These are phyloP conservation scores for Cryptomyrus ogoouensis DNA, from an alignment of 2,113 vertebrate genomes.

Conservation along the genomic window DNA sequence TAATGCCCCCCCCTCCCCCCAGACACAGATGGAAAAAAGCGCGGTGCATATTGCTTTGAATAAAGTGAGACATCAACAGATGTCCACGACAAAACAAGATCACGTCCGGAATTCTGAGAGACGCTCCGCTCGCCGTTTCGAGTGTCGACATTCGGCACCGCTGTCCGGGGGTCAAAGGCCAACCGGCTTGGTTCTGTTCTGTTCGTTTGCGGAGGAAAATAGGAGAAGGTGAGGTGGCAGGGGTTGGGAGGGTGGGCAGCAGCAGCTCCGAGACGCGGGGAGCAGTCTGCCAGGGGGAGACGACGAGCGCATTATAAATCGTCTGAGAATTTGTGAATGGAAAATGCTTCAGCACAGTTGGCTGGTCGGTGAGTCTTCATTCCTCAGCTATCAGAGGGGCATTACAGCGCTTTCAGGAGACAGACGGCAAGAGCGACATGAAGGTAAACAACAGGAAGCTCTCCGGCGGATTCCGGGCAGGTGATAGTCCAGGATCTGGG, in stretches of 20 bases:
- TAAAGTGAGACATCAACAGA: background rate
- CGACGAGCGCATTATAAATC: slow-evolving; percentile 25
- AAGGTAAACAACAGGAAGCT: slow-evolving; percentile 21
- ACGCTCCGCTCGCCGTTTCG: background rate
- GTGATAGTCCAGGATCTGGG: slow-evolving; percentile 8
- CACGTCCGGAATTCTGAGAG: background rate
- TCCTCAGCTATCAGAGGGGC: slow-evolving; percentile 32
- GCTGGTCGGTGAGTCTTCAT: slow-evolving; percentile 30
- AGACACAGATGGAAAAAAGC: background rate
- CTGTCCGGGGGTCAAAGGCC: background rate
- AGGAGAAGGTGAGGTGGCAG: background rate
- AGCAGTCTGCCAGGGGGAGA: slow-evolving; percentile 38
- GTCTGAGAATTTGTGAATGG: slow-evolving; percentile 66
- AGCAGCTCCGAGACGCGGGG: slow-evolving; percentile 20
- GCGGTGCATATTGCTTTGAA: background rate
- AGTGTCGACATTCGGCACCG: background rate
- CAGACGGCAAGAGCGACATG: background rate
- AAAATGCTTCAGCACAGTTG: slow-evolving; percentile 55
- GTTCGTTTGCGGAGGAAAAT: background rate
- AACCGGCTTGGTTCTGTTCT: background rate
- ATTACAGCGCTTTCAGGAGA: background rate
- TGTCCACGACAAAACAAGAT: background rate
- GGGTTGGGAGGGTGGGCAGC: background rate
- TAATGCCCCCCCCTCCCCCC: background rate
- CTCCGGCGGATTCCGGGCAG: slow-evolving; percentile 3